Base-by-base conservation (phyloP, 2,888 invertebrate species). In the Augiades crinisus region DNA sequence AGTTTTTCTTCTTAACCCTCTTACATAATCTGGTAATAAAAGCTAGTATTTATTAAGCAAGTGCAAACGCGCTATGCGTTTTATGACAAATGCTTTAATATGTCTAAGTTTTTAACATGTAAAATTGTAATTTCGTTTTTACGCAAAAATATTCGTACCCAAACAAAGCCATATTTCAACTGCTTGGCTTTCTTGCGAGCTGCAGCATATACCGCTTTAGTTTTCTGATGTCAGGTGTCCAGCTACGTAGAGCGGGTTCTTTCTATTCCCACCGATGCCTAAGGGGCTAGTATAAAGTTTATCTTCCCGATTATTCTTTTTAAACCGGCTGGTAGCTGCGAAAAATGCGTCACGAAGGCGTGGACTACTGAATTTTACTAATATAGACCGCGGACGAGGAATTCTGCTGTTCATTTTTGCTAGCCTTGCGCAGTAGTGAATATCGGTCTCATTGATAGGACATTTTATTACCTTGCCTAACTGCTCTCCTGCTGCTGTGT, bases 21-120 rank as follows among this genome's bases (percentile, higher is more conserved):
- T 24, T 6, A 51, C 44, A 37, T 51, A n/a, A n/a, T 51, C 19
- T 51, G 51, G 30, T 51, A 51, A 30, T 51, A 51, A 30, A 44
- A 13, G 10, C 13, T 31, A 13, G 14, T 7, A 5, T 31, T 13
- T 13, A 5, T 31, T n/a, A n/a, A n/a, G n/a, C n/a, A n/a, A n/a
- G 13, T 31, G 12, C 31, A 14, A 31, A 14, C 31, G 13, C 5
- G 12, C 14, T 31, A 31, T 12, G 13, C 13, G 31, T 31, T 6
- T 13, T 31, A 31, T 31, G 31, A 31, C 31, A 31, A 31, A 13
- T 5, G 31, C 12, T 31, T 31, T 5, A 31, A 7, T 5, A 31
- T 2, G 5, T 31, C 31, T 1, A 31, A 5, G 8, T 31, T 31
- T 31, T 31, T 31, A 12, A 31, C 31, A 5, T 31, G 31, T 6